A percentile compares a stretch with the other conserved stretches of the same genome.
Evolutionary conservation across 2,888 invertebrate species (phyloP).

Genomic region (Synanthedon formicaeformis): DNA sequence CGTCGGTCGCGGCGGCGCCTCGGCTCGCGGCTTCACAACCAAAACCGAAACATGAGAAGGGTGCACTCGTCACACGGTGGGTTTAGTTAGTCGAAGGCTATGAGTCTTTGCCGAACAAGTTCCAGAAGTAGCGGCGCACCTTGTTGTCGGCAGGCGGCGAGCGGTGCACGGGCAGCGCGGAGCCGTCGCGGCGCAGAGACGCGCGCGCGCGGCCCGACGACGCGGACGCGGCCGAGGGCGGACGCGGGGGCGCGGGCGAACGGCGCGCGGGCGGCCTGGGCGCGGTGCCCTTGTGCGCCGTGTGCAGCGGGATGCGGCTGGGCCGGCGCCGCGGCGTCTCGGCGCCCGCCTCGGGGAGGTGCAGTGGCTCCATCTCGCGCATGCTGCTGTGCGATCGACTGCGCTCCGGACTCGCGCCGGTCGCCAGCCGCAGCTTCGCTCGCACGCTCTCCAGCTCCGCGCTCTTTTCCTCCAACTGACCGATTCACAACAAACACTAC

Average conservation of each 20-base stretch:
- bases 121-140: slow-evolving; percentile 83
- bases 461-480: slow-evolving; percentile 83
- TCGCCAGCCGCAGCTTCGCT: slow-evolving; percentile 80
- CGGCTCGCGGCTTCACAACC: slow-evolving; percentile 13
- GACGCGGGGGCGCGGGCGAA: slow-evolving; percentile 56
- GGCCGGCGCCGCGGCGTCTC: slow-evolving; percentile 64
- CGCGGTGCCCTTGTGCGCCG: slow-evolving; percentile 65
- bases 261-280: slow-evolving; percentile 68
- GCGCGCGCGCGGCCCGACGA: slow-evolving; percentile 13
- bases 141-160: slow-evolving; percentile 66
- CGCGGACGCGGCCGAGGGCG: slow-evolving; percentile 11
- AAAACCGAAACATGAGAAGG: slow-evolving; percentile 23
- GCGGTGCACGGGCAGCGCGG: slow-evolving; percentile 39
- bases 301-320: slow-evolving; percentile 78
- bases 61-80: slow-evolving; percentile 44
- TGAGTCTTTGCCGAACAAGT: slow-evolving; percentile 64
- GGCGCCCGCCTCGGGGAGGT: slow-evolving; percentile 68
- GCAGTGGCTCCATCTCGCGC: slow-evolving; percentile 59
- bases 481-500: too few species aligned
- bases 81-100: slow-evolving; percentile 4
- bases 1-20: slow-evolving; percentile 17
- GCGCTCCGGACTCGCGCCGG: slow-evolving; percentile 53
- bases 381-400: slow-evolving; percentile 37
- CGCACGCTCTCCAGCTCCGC: slow-evolving; percentile 87
- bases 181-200: slow-evolving; percentile 23